These are phyloP conservation scores for Gobio occitaniae DNA, from an alignment of 2,797 vertebrate species.

Conservation along the genomic window DNA sequence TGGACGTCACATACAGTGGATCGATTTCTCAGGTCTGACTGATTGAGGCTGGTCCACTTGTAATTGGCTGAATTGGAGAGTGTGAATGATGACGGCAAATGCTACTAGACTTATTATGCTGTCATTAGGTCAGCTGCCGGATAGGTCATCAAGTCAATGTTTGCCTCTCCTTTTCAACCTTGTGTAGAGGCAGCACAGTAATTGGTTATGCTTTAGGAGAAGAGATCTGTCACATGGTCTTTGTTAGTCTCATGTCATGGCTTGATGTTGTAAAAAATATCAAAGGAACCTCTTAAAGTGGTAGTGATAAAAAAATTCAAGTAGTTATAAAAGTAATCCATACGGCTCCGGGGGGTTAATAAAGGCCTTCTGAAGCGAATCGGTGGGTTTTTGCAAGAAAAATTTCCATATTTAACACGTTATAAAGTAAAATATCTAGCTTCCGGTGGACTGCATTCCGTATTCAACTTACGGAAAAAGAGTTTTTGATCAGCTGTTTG, in stretches of 20 bases:
- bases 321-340: no score
- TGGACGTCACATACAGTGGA: conserved; percentile 23
- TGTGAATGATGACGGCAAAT: conserved; percentile 46
- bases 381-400: no score
- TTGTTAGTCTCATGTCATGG: not conserved
- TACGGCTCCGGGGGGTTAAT: no score
- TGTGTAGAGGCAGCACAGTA: not conserved
- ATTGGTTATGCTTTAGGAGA: conserved; percentile 24
- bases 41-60: conserved; percentile 22
- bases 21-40: conserved; percentile 51
- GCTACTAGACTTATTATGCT: conserved; percentile 50
- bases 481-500: no score
- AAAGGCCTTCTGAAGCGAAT: no score
- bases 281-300: not conserved
- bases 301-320: not conserved
- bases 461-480: no score
- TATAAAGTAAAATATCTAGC: no score
- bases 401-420: no score
- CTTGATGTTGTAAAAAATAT: conserved; percentile 1
- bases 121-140: conserved; percentile 35
- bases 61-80: conserved; percentile 55
- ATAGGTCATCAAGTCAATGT: conserved; percentile 29
- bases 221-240: not conserved
- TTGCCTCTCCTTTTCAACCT: conserved; percentile 27
- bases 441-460: no score